phyloP scores from a whole-genome alignment of 2,113 vertebrate species.

The Puffinus mauretanicus region DNA sequence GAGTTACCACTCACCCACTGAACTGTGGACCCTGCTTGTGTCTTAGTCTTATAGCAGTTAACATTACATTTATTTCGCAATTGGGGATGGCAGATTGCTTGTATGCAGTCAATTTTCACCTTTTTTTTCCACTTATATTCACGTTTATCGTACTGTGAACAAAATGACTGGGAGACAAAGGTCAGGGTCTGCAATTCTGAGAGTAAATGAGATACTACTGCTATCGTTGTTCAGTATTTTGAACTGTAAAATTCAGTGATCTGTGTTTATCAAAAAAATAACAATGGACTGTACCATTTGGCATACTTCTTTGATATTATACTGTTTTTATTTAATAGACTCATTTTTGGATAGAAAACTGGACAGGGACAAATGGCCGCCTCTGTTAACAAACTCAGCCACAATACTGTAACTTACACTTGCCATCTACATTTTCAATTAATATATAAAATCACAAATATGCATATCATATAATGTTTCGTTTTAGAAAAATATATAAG shows the following conservation, averaged over 20 bases:
- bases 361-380: background rate
- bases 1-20: background rate
- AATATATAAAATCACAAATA: background rate
- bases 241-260: background rate
- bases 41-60: background rate
- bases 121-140: background rate
- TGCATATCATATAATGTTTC: background rate
- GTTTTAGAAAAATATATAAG: background rate
- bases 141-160: background rate
- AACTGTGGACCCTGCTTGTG: background rate
- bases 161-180: background rate
- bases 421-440: background rate
- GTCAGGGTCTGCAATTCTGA: background rate
- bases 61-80: background rate
- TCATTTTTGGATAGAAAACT: background rate
- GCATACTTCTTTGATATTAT: background rate
- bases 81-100: background rate
- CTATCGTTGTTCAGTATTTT: background rate
- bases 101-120: background rate
- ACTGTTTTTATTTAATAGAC: background rate
- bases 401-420: background rate
- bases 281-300: background rate
- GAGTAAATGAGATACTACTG: background rate
- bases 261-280: background rate
- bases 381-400: background rate